Evolutionary conservation across 2,888 invertebrate species (phyloP), one percentile per base, ranked within the genome.

Genomic region (Pterostichus madidus): DNA sequence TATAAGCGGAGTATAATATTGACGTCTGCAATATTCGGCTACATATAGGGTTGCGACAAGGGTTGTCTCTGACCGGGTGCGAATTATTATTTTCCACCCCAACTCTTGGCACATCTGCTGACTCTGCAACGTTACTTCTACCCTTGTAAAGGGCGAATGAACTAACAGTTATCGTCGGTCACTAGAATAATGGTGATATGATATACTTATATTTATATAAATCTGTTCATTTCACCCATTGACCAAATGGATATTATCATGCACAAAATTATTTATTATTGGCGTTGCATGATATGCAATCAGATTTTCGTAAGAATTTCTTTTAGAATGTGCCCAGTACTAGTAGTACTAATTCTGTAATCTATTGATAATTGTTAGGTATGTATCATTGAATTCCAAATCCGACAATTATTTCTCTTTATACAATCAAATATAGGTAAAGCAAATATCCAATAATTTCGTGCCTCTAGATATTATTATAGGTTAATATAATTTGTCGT

Each of bases 11-110:
- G 39, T 71, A 44, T 44, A 71, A 71, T 71, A 71, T 71, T 71
- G 68, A 71, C 68, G 44, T 15, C 17, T 71, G 44, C 68, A 71
- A 71, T 71, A 71, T 71, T 71, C 68, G n/a, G 35, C 64, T 35
- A n/a, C 64, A 64, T 64, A 15, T 13, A 64, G 64, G 15, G 46
- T 64, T 7, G 44, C 44, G 68, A 71, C 17, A 24, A 17, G 56
- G 56, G 24, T 56, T 71, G 68, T 11, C 68, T 39, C 44, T 44
- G 68, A 4, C 68, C 56, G 56, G 68, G 44, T 71, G 68, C 39
- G 68, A 71, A 71, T 71, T 71, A 71, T 71, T 39, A 71, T 71
- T 71, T 71, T 71, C 68, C 44, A 71, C 44, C 68, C 68, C 17
- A 71, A 44, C 68, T 44, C 68, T 71, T 71, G 56, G 15, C 56